These are phyloP conservation scores for Lepeophtheirus salmonis DNA, from an alignment of 1,140 invertebrate species.

Conservation along the genomic window DNA sequence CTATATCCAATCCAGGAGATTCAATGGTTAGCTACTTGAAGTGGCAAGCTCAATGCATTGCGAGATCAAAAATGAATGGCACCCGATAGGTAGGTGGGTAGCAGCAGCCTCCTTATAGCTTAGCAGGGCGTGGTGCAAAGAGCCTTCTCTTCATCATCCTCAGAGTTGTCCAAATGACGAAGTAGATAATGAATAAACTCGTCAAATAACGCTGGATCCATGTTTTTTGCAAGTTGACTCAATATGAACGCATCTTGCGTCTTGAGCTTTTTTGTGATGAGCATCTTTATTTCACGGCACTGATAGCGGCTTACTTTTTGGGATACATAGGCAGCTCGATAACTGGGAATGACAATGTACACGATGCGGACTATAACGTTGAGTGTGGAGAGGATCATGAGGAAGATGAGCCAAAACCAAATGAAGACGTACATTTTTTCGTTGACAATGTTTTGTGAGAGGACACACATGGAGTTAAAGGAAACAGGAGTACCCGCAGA, in stretches of 20 bases:
- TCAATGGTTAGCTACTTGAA: no score
- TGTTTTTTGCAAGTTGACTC: neutral
- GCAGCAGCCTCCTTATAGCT: no score
- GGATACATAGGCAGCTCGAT: neutral
- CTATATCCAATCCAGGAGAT: no score
- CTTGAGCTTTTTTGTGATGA: neutral
- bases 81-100: no score
- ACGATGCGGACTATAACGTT: neutral
- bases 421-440: constrained; percentile 2
- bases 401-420: neutral
- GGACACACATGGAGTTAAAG: neutral
- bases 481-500: neutral
- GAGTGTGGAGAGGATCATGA: neutral
- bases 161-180: neutral
- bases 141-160: neutral
- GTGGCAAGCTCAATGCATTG: no score
- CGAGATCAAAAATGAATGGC: no score
- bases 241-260: neutral
- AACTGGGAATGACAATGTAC: neutral
- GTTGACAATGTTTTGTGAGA: constrained; percentile 9
- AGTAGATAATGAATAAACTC: neutral
- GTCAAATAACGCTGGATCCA: neutral
- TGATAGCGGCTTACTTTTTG: neutral
- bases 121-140: neutral
- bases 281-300: neutral